Percentiles rank a stretch among this genome's conserved stretches.
Conservation (phyloP, 2,113 vertebrate genomes). For the Varanus salvator region DNA sequence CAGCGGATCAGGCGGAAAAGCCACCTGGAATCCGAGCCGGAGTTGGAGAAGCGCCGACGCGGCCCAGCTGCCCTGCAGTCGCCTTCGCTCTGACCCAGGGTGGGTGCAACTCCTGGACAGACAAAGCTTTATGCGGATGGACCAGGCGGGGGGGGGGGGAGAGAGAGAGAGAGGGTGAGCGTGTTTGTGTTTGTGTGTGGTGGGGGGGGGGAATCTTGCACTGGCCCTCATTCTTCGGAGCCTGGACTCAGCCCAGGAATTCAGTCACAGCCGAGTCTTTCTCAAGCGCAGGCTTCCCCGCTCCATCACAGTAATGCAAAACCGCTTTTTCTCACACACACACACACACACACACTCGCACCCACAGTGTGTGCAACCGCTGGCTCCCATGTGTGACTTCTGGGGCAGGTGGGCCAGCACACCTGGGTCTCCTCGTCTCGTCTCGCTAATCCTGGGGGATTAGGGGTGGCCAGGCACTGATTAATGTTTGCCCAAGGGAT, state of each 20-base stretch:
- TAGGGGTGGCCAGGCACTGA: neutral
- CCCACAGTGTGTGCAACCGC: neutral
- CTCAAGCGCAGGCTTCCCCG: neutral
- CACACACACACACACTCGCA: no score
- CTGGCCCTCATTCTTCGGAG: neutral
- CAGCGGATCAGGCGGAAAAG: no score
- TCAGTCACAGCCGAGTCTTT: neutral
- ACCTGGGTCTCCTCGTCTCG: neutral
- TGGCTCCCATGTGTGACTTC: neutral
- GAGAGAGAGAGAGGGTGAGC: no score
- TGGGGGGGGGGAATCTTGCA: no score
- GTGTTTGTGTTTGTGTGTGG: no score
- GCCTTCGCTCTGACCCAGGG: neutral
- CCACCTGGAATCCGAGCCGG: no score
- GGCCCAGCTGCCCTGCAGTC: no score
- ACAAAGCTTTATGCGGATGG: no score
- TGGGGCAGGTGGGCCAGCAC: neutral
- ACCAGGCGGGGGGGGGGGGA: no score
- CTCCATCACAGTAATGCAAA: neutral
- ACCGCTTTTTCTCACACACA: neutral
- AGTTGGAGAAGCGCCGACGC: no score
- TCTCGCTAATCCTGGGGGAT: neutral
- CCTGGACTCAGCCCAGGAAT: neutral
- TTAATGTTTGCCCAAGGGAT: neutral
- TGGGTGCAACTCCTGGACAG: no score